These are phyloP conservation scores for Ptilonorhynchus violaceus DNA, from an alignment of 2,113 vertebrate species.

Conservation along the genomic window DNA sequence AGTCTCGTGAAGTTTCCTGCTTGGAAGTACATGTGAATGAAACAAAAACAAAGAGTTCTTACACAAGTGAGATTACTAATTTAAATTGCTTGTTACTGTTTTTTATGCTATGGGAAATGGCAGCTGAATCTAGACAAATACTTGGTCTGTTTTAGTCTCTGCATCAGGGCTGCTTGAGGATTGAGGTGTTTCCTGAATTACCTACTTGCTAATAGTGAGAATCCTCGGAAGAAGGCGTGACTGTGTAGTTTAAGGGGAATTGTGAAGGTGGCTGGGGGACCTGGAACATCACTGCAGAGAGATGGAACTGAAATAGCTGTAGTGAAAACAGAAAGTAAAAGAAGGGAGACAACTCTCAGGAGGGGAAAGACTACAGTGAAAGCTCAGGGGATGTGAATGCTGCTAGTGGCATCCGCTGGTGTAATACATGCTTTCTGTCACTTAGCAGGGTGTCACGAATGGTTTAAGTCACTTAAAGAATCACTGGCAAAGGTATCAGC, in stretches of 20 bases:
- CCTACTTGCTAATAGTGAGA: background rate
- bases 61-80: constrained; percentile 27
- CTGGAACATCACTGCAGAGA: background rate
- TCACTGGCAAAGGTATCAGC: background rate
- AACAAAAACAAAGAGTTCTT: background rate
- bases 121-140: background rate
- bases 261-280: background rate
- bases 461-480: background rate
- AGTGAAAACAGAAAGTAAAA: background rate
- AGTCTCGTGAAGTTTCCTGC: constrained; percentile 64
- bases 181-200: background rate
- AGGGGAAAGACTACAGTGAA: background rate
- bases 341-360: background rate
- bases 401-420: background rate
- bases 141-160: background rate
- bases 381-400: background rate
- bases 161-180: background rate
- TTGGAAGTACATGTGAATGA: constrained; percentile 45
- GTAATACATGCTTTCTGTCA: rapidly evolving
- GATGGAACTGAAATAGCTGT: background rate
- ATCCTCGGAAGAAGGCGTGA: background rate
- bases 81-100: background rate
- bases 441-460: background rate
- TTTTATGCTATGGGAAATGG: background rate
- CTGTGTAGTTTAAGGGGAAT: background rate